Base-by-base conservation (phyloP, 2,888 invertebrate genomes). In the Xylota sylvarum region DNA sequence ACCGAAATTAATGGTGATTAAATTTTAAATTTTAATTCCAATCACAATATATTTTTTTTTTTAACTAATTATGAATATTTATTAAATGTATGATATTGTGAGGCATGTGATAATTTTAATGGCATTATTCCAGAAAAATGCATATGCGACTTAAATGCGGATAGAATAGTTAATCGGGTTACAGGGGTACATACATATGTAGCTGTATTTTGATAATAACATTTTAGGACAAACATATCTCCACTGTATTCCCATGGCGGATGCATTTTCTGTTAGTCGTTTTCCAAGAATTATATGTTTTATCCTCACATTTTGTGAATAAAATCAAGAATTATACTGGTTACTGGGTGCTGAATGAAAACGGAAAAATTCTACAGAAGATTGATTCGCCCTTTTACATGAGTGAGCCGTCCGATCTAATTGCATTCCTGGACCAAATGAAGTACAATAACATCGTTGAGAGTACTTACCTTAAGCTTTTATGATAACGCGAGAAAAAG, bases 321-420 rank as follows among this genome's bases (percentile, higher is more conserved):
- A 56, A 32, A 46, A 32, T 19, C 64, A 6, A 69, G 83, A 43
- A 17, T 46, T 40, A 52, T 70, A 55, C 48, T 81, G 17, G 9
- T 69, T 30, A 62, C 70, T 2, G 56, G 72, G 4, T 79, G 74
- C 85, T 92, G 0, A 90, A 91, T 69, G 91, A 89, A 43, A 89
- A 92, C 88, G 91, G 91, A 35, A 88, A 89, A 32, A 92, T 92
- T 55, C 88, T 90, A 5, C 91, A 91, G 64, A 91, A 92, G 89
- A 88, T 89, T 69, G 92, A 92, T 84, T 92, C 92, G 0, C 92
- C 92, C 0, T 93, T 92, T 77, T 91, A 91, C 64, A 88, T 92
- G 89, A 89, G 91, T 2, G 90, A 92, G 72, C 91, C 92, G 2
- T 89, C 91, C 17, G 92, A 93, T 87, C 76, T 92, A 6, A 88